These are phyloP conservation scores for Portevinia maculata DNA, from an alignment of 2,888 invertebrate genomes.

Conservation along the genomic window DNA sequence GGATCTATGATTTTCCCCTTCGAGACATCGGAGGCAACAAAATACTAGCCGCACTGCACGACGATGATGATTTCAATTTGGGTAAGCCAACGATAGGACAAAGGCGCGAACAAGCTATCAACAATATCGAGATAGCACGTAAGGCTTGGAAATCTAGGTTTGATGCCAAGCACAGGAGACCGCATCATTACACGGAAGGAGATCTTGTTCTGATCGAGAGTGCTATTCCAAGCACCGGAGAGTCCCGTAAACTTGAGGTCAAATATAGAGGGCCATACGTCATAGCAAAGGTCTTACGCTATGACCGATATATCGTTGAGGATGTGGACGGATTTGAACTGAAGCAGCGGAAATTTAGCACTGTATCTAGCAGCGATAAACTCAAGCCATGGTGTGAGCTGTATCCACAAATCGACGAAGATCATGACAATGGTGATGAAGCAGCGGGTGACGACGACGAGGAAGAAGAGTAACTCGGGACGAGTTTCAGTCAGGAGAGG, in stretches of 20 bases:
- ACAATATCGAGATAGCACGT: not conserved
- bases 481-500: no score
- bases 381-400: no score
- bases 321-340: no score
- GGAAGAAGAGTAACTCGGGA: no score
- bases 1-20: constrained; percentile 2
- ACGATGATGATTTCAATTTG: constrained; percentile 5
- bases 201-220: not conserved
- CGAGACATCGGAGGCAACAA: constrained; percentile 17
- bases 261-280: not conserved
- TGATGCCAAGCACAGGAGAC: not conserved
- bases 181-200: not conserved
- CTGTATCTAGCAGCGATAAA: no score
- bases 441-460: no score
- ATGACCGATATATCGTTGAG: no score
- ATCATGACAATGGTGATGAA: no score
- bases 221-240: not conserved
- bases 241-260: not conserved
- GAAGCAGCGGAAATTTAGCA: no score
- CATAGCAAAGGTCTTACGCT: no score
- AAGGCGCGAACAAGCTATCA: not conserved
- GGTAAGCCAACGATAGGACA: not conserved
- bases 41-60: constrained; percentile 2
- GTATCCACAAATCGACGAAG: no score
- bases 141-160: not conserved